A percentile compares a stretch with the other conserved stretches of the same genome.
phyloP scores from a whole-genome alignment of 2,113 vertebrate genomes.

The Falcunculus frontatus region DNA sequence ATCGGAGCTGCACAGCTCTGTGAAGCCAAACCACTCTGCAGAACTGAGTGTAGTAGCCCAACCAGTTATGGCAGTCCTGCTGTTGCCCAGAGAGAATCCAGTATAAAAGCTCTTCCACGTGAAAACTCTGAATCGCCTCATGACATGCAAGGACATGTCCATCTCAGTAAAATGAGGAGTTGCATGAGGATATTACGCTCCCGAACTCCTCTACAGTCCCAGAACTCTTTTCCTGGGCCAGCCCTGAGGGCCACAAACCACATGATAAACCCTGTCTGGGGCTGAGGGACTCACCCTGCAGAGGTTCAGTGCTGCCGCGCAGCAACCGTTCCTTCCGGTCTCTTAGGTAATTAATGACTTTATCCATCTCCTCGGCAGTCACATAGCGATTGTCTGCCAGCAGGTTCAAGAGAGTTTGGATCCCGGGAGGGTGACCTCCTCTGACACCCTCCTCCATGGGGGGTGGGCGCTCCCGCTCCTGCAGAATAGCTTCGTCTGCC shows the following conservation, averaged over 20 bases:
- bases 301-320: conserved; percentile 74
- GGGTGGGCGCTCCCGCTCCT: conserved; percentile 83
- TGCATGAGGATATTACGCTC: not conserved
- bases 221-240: not conserved
- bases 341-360: conserved; percentile 87
- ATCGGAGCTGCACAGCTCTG: not conserved
- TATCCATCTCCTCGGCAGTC: conserved; percentile 87
- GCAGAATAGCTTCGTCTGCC: conserved; percentile 89
- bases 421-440: conserved; percentile 69
- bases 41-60: not conserved
- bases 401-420: conserved; percentile 77
- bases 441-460: conserved; percentile 65
- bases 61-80: not conserved
- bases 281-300: conserved; percentile 75
- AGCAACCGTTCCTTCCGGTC: conserved; percentile 87
- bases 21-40: not conserved
- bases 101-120: not conserved
- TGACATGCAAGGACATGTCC: rapidly evolving
- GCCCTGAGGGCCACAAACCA: not conserved
- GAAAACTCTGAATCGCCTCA: not conserved
- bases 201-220: not conserved
- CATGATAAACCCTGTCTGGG: not conserved
- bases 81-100: not conserved
- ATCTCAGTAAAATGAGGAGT: not conserved
- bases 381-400: conserved; percentile 86